Base-by-base conservation (phyloP, 2,113 vertebrate genomes). In the Telmatochromis sp. region DNA sequence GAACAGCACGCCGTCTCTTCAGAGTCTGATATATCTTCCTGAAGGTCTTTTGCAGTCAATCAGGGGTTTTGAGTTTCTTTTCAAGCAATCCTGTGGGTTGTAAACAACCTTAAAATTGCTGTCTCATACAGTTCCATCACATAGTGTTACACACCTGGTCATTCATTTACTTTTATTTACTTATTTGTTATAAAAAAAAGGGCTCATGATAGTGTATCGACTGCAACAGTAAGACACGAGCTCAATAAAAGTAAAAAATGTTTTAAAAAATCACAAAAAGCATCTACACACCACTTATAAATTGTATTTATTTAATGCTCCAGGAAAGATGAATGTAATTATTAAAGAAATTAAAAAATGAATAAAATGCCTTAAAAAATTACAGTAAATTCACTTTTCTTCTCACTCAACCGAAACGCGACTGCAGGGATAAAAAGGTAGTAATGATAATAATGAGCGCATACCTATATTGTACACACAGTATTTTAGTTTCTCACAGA, bases 401-500 rank as follows among this genome's bases (percentile, higher is more conserved):
- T 45, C 81, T 57, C 58, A 86, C 40, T 35, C 42, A 83, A 70
- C 23, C 6, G 1, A 75, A 87, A 81, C 51, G 15, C 17, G 31
- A 86, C 45, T 86, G 28, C 5, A 14, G 9, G 42, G 15, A 19
- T 23, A 49, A 81, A 9, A 87, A 15, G 33, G 19, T 37, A 70
- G n/a, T 40, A 68, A 68, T 21, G 12, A 40, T 40, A 68, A 40
- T 10, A 49, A 70, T 68, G 53, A 84, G 45, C 47, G 6, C 51
- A 85, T 40, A 31, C 26, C 33, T 51, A 86, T 89, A 87, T 90
- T 89, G 73, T 70, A 40, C 40, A 82, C 73, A 90, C 82, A 92
- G 63, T 83, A 79, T 84, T 89, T 92, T 91, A 63, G 91, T 89
- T 91, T 90, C 47, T 82, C 89, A 89, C 83, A 82, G 70, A 87